Evolutionary conservation across 1,140 invertebrate genomes (phyloP).

Genomic region (Meteorus sp.): DNA sequence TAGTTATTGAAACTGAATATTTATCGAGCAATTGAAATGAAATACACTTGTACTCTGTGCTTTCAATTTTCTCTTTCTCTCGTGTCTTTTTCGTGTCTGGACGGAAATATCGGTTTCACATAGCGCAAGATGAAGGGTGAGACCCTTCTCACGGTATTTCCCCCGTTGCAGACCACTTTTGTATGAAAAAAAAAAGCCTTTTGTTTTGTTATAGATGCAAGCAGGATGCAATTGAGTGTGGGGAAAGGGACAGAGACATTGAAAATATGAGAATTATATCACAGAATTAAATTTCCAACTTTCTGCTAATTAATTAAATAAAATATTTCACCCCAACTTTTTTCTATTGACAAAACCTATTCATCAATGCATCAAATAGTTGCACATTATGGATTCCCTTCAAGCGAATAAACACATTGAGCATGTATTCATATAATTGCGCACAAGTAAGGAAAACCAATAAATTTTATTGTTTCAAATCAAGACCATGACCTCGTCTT

Average conservation of each 20-base stretch:
- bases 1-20: too few relatives aligned
- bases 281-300: neutral
- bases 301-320: too few relatives aligned
- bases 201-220: slow-evolving; percentile 9
- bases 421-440: too few relatives aligned
- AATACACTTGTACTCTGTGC: too few relatives aligned
- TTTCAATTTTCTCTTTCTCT: neutral
- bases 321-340: too few relatives aligned
- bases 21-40: too few relatives aligned
- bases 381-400: too few relatives aligned
- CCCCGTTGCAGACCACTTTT: neutral
- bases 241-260: slow-evolving; percentile 9
- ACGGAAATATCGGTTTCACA: slow-evolving; percentile 9
- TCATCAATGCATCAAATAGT: too few relatives aligned
- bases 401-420: too few relatives aligned
- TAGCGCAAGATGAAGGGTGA: neutral
- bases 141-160: slow-evolving; percentile 12
- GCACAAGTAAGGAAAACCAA: too few relatives aligned
- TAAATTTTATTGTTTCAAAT: neutral
- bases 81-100: neutral
- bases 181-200: slow-evolving; percentile 5
- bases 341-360: too few relatives aligned
- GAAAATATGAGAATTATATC: neutral
- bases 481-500: slow-evolving; percentile 7
- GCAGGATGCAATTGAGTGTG: slow-evolving; percentile 7